Evolutionary conservation across 2,113 vertebrate species (phyloP).

Genomic region (Petrocephalus microphthalmus): DNA sequence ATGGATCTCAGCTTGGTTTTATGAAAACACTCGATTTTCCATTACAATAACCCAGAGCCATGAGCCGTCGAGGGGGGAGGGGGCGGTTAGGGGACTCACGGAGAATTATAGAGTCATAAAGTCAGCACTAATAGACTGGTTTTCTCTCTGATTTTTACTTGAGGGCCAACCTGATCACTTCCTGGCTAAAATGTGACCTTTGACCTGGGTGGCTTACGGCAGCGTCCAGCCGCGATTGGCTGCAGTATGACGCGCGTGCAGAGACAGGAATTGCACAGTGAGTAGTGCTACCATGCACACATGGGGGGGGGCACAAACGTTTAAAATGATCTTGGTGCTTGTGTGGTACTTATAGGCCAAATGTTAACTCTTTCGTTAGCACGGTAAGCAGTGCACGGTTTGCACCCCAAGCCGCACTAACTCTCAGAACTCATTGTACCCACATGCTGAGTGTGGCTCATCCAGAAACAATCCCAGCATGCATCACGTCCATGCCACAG

Average conservation of each 20-base stretch:
- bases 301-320: background rate
- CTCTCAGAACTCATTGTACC: background rate
- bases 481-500: background rate
- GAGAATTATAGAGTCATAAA: background rate
- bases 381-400: background rate
- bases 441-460: background rate
- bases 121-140: background rate
- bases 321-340: background rate
- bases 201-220: background rate
- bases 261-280: background rate
- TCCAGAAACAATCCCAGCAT: background rate
- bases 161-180: background rate
- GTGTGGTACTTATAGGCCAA: background rate
- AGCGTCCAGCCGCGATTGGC: background rate
- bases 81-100: background rate
- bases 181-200: background rate
- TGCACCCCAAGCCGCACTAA: background rate
- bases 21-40: constrained; percentile 15
- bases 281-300: background rate
- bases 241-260: background rate
- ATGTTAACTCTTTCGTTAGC: background rate
- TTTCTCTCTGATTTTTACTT: background rate
- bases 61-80: background rate
- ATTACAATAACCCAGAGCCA: constrained; percentile 11
- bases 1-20: background rate